A percentile compares a stretch with the other conserved stretches of the same genome.
Conservation (phyloP, 1,140 invertebrate species). For the Cyrtorhinus lividipennis region DNA sequence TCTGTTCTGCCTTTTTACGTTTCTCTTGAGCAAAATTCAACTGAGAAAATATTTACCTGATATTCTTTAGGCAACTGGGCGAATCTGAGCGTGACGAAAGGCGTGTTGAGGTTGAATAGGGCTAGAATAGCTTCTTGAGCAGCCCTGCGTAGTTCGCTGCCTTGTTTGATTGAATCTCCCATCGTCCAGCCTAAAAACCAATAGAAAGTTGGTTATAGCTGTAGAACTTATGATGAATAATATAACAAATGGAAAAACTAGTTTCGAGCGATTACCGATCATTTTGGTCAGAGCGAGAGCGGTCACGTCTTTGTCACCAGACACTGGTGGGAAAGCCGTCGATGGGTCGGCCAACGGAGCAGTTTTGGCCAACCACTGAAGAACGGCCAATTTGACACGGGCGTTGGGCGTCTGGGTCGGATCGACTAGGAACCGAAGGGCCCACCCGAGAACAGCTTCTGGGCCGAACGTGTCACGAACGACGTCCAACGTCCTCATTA, state of each 20-base stretch:
- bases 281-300: slow-evolving; percentile 50
- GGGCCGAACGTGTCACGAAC: slow-evolving; percentile 40
- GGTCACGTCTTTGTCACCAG: slow-evolving; percentile 32
- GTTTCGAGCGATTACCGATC: slow-evolving; percentile 23
- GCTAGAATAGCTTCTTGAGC: slow-evolving; percentile 67
- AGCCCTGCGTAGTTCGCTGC: slow-evolving; percentile 56
- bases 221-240: not conserved
- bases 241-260: not conserved
- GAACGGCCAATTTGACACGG: slow-evolving; percentile 61
- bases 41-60: slow-evolving; percentile 32
- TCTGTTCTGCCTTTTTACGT: too few relatives aligned
- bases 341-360: slow-evolving; percentile 38
- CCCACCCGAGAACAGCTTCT: slow-evolving; percentile 19
- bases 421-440: slow-evolving; percentile 61
- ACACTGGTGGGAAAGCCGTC: slow-evolving; percentile 29
- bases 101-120: slow-evolving; percentile 78
- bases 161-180: slow-evolving; percentile 45
- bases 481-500: slow-evolving; percentile 70
- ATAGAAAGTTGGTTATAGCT: not conserved
- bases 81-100: slow-evolving; percentile 70
- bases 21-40: not conserved
- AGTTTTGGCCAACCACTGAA: slow-evolving; percentile 58
- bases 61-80: slow-evolving; percentile 66
- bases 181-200: slow-evolving; percentile 25
- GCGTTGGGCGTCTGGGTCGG: slow-evolving; percentile 78